Evolutionary conservation across 2,797 vertebrate species (phyloP).

Genomic region (Remorina albescens): DNA sequence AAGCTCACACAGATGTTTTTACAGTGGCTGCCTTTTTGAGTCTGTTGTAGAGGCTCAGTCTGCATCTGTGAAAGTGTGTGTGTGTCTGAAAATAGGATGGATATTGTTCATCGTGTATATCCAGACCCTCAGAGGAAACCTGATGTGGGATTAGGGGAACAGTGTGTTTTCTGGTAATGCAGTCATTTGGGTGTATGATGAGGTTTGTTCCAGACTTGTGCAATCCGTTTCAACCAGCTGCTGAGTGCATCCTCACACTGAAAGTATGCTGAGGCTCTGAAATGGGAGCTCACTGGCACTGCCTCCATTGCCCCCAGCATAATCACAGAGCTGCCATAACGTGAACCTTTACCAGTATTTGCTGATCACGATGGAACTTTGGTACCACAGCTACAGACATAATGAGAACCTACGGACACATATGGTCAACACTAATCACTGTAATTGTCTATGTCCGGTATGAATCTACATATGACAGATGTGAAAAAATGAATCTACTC

Average conservation of each 20-base stretch:
- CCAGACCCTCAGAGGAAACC: neutral
- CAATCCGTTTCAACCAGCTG: constrained; percentile 1
- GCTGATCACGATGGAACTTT: neutral
- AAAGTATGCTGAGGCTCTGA: no score
- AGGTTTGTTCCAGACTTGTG: neutral
- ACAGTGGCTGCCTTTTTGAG: neutral
- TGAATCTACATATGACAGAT: no score
- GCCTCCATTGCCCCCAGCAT: neutral
- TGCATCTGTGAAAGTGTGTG: neutral
- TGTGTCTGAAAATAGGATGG: constrained; percentile 9
- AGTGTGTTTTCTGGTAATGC: constrained; percentile 7
- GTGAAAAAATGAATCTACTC: no score
- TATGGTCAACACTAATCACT: no score
- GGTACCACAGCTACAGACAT: neutral
- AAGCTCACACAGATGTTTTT: neutral
- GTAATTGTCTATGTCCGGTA: neutral
- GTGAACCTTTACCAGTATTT: neutral
- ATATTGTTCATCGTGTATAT: constrained; percentile 6
- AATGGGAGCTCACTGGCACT: neutral
- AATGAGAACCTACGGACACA: no score
- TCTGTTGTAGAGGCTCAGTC: constrained; percentile 14
- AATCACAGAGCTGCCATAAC: neutral
- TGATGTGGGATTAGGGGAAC: constrained; percentile 16
- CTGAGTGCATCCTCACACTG: neutral
- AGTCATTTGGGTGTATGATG: neutral